A percentile compares a stretch with the other conserved stretches of the same genome.
Conservation (phyloP, 2,888 invertebrate species). For the Aplocera efformata region DNA sequence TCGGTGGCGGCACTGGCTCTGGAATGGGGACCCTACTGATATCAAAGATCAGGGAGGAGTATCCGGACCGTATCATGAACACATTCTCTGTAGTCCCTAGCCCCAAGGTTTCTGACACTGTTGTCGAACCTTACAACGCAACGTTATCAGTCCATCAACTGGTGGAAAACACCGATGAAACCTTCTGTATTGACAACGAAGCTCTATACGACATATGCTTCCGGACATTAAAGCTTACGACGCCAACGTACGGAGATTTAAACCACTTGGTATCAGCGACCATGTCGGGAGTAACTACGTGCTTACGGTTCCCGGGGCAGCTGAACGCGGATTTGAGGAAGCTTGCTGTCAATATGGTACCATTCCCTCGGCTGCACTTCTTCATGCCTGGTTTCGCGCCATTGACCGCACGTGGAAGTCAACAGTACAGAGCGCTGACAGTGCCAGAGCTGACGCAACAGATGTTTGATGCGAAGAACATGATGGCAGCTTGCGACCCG, state of each 20-base stretch:
- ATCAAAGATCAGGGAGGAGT: conserved; percentile 86
- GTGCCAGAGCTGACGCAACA: conserved; percentile 94
- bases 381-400: conserved; percentile 83
- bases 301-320: conserved; percentile 65
- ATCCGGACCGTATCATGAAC: conserved; percentile 87
- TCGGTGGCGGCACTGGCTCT: conserved; percentile 88
- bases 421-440: conserved; percentile 91
- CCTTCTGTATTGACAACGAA: conserved; percentile 88
- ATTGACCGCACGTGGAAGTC: conserved; percentile 89
- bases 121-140: conserved; percentile 84
- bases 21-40: conserved; percentile 87
- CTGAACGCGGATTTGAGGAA: conserved; percentile 86
- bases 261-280: conserved; percentile 77
- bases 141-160: conserved; percentile 84
- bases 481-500: conserved; percentile 97
- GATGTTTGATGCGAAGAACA: conserved; percentile 96
- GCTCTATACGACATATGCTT: conserved; percentile 90
- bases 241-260: conserved; percentile 88
- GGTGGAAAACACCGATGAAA: conserved; percentile 84
- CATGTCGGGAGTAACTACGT: conserved; percentile 72
- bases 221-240: conserved; percentile 86
- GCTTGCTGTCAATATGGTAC: conserved; percentile 76
- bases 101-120: conserved; percentile 88
- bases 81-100: conserved; percentile 87
- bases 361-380: conserved; percentile 86